A percentile compares a stretch with the other conserved stretches of the same genome.
Conservation (phyloP, 2,113 vertebrate genomes). For the Mus spicilegus region DNA sequence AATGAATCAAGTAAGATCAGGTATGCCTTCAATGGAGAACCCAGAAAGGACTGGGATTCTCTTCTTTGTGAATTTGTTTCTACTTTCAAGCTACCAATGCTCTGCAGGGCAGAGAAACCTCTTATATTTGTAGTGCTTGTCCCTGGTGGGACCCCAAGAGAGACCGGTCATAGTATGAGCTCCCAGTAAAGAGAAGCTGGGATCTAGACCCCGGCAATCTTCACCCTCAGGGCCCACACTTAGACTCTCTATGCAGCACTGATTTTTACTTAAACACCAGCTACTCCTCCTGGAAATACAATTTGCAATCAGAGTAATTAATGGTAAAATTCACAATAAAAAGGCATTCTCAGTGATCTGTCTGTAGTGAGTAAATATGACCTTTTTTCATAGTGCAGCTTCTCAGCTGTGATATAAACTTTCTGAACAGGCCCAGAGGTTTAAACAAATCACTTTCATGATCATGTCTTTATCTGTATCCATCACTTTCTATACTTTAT, state of each 20-base stretch:
- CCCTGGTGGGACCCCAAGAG: not conserved
- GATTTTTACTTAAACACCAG: not conserved
- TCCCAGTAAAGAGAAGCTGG: not conserved
- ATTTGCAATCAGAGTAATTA: not conserved
- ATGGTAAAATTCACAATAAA: not conserved
- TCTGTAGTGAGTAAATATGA: not conserved
- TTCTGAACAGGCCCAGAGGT: not conserved
- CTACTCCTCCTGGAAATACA: not conserved
- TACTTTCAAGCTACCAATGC: not conserved
- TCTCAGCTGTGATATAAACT: not conserved
- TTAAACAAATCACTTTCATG: not conserved
- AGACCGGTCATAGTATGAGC: not conserved
- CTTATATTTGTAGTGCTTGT: not conserved
- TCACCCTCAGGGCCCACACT: fast-evolving
- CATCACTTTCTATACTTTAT: not conserved
- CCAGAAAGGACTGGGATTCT: not conserved
- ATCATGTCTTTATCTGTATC: no score
- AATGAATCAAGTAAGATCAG: not conserved
- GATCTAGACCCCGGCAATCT: not conserved
- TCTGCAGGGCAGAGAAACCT: not conserved
- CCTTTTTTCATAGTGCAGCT: not conserved
- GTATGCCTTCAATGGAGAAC: not conserved
- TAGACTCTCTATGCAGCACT: fast-evolving
- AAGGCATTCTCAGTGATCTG: not conserved
- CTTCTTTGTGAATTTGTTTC: not conserved